Percentiles rank a stretch among this genome's conserved stretches.
These are phyloP conservation scores for Sesamia inferens DNA, from an alignment of 2,888 invertebrate genomes.

Conservation along the genomic window DNA sequence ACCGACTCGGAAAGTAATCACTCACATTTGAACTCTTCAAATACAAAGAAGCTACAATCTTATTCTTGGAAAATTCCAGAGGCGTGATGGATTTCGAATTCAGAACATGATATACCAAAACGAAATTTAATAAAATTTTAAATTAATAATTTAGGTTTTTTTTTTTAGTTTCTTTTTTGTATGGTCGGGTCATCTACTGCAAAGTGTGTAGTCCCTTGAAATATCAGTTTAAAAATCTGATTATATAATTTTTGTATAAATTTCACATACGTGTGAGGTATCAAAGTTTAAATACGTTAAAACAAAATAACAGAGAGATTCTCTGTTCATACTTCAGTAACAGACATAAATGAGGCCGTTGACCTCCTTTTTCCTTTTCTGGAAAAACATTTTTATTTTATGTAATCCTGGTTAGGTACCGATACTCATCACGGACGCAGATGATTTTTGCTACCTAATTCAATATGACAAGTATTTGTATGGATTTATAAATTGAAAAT, in stretches of 20 bases:
- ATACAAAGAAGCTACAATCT: constrained; percentile 22
- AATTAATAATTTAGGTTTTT: too few relatives aligned
- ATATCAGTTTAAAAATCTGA: background rate
- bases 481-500: background rate
- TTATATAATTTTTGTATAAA: background rate
- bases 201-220: background rate
- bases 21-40: constrained; percentile 35
- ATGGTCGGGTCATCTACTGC: background rate
- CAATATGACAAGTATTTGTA: background rate
- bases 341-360: background rate
- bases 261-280: background rate
- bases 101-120: too few relatives aligned
- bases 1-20: constrained; percentile 25
- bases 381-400: background rate
- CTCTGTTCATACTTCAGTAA: background rate
- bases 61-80: background rate
- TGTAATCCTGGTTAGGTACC: background rate
- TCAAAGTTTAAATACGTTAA: background rate
- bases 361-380: background rate
- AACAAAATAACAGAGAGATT: background rate
- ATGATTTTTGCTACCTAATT: background rate
- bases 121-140: too few relatives aligned
- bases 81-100: background rate
- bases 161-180: too few relatives aligned
- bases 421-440: background rate